phyloP scores from a whole-genome alignment of 2,113 vertebrate genomes.

The Centropus bengalensis region DNA sequence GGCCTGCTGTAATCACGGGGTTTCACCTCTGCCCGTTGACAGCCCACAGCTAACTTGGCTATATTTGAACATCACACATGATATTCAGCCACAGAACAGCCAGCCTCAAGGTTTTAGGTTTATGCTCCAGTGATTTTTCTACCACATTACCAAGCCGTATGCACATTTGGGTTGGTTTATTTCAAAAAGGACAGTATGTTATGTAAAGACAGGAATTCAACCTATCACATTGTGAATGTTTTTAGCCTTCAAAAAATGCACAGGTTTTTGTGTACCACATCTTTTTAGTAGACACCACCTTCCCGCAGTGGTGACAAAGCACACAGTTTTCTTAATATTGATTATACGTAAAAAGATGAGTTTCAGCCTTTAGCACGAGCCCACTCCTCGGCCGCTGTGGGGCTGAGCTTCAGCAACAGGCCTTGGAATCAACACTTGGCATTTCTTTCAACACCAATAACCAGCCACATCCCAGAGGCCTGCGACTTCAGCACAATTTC shows the following conservation, averaged over 20 bases:
- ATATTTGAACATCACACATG: neutral
- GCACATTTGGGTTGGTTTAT: constrained; percentile 55
- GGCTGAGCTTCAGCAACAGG: neutral
- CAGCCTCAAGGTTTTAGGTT: constrained; percentile 44
- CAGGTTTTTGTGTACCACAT: neutral
- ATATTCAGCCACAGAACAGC: neutral
- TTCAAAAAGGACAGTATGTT: constrained; percentile 10
- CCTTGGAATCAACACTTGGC: neutral
- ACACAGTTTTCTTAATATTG: neutral
- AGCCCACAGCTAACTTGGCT: neutral
- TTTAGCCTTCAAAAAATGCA: neutral
- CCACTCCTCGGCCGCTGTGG: neutral
- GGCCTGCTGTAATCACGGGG: neutral
- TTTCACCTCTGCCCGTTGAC: neutral
- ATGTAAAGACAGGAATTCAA: constrained; percentile 27
- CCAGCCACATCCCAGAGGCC: neutral
- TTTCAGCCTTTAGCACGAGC: neutral
- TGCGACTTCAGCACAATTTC: neutral
- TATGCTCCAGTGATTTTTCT: constrained; percentile 27
- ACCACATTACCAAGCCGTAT: constrained; percentile 16
- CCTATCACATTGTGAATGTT: neutral
- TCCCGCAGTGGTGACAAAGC: neutral
- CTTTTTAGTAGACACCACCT: neutral
- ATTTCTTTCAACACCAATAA: neutral
- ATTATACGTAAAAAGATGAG: neutral